A percentile compares a stretch with the other conserved stretches of the same genome.
Evolutionary conservation across 2,888 invertebrate species (phyloP).

Genomic region (Aelia acuminata): DNA sequence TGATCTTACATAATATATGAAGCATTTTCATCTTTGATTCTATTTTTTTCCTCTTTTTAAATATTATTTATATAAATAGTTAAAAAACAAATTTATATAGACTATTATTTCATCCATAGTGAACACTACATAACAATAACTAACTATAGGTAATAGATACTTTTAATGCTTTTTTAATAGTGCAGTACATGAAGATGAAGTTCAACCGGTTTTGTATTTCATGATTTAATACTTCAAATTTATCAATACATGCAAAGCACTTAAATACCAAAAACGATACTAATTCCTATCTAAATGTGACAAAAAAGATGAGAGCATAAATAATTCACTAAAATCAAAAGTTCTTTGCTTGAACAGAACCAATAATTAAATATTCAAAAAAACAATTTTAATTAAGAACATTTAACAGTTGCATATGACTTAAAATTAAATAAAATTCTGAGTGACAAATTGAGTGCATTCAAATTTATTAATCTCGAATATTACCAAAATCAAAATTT

Average conservation of each 20-base stretch:
- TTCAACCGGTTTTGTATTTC: neutral
- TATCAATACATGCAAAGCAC: conserved; percentile 18
- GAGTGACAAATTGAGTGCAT: neutral
- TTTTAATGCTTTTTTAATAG: conserved; percentile 19
- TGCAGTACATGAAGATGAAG: conserved; percentile 9
- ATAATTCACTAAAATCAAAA: neutral
- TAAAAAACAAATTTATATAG: conserved; percentile 33
- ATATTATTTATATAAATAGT: conserved; percentile 43
- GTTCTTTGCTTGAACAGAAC: neutral
- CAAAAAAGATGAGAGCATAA: neutral
- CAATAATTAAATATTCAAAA: neutral
- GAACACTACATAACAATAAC: conserved; percentile 23
- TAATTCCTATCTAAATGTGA: conserved; percentile 23
- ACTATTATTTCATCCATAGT: conserved; percentile 7
- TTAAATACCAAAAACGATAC: conserved; percentile 1
- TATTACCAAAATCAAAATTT: neutral
- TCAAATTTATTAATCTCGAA: neutral
- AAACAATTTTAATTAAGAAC: neutral
- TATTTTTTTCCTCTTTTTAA: conserved; percentile 39
- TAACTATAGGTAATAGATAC: conserved; percentile 14
- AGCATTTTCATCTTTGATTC: conserved; percentile 25
- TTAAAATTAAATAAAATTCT: neutral
- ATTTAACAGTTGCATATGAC: neutral
- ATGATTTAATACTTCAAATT: neutral
- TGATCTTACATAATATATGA: conserved; percentile 30